Evolutionary conservation across 2,888 invertebrate genomes (phyloP).

Genomic region (Drosophila lutescens): DNA sequence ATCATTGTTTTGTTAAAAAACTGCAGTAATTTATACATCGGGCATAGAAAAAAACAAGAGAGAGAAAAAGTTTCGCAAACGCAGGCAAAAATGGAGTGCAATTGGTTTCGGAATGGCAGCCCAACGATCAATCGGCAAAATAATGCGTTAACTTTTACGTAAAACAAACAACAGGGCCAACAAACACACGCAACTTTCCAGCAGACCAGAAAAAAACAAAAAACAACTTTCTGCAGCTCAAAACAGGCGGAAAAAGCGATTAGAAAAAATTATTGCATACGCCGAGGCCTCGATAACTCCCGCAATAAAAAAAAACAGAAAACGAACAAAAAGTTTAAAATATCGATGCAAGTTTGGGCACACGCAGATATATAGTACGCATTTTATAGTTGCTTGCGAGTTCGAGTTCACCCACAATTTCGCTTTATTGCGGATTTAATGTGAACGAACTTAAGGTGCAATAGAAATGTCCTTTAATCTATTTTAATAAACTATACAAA

Average conservation of each 20-base stretch:
- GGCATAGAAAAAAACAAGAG: conserved; percentile 39
- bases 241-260: conserved; percentile 54
- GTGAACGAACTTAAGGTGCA: not conserved
- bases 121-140: conserved; percentile 75
- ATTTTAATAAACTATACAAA: too few relatives aligned
- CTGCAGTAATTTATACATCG: conserved; percentile 78
- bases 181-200: conserved; percentile 71
- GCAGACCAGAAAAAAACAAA: conserved; percentile 42
- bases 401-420: not conserved
- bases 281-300: conserved; percentile 31
- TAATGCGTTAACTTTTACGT: conserved; percentile 78
- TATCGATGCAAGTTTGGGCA: conserved; percentile 48
- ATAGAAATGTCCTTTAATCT: too few relatives aligned
- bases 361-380: conserved; percentile 44
- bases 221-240: conserved; percentile 39
- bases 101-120: conserved; percentile 16
- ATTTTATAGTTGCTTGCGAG: conserved; percentile 26
- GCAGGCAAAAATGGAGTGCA: conserved; percentile 44
- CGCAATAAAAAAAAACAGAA: conserved; percentile 2
- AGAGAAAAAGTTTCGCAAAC: conserved; percentile 54
- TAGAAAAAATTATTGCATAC: conserved; percentile 57
- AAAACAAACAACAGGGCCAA: conserved; percentile 52
- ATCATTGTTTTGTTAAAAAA: conserved; percentile 75
- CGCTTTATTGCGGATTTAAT: not conserved
- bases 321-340: conserved; percentile 66